Conservation (phyloP, 2,113 vertebrate genomes). For the Nothocercus nigrocapillus region DNA sequence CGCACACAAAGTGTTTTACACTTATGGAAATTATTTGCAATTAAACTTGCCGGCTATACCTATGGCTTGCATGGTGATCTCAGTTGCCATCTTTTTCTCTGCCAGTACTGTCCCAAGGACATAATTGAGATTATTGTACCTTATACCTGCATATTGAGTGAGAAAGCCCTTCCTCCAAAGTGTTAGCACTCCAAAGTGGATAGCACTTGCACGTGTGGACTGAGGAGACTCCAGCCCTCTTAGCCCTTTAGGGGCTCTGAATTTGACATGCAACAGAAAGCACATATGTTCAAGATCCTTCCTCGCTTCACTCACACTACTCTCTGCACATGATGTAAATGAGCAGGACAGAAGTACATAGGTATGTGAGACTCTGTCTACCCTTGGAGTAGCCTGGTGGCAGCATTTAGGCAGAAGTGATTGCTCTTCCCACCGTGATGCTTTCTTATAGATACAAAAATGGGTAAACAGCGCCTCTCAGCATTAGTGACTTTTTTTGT, state of each 20-base stretch:
- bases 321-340: neutral
- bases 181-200: neutral
- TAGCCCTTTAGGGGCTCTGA: neutral
- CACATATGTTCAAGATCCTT: neutral
- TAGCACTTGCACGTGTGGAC: neutral
- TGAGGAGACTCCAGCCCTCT: neutral
- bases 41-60: neutral
- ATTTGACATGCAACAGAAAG: fast-evolving
- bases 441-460: neutral
- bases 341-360: neutral
- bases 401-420: neutral
- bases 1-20: neutral
- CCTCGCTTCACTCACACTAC: fast-evolving
- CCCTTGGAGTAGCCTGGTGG: neutral
- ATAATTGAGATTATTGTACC: neutral
- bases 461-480: too few relatives aligned
- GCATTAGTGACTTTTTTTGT: neutral
- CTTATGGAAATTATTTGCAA: neutral
- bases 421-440: neutral
- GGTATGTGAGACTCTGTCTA: neutral
- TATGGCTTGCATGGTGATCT: neutral
- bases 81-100: neutral
- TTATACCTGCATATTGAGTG: fast-evolving
- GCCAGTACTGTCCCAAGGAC: neutral
- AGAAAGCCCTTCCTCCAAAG: neutral